A percentile compares a stretch with the other conserved stretches of the same genome.
phyloP scores from a whole-genome alignment of 2,113 vertebrate genomes.

The Platichthys stellatus region DNA sequence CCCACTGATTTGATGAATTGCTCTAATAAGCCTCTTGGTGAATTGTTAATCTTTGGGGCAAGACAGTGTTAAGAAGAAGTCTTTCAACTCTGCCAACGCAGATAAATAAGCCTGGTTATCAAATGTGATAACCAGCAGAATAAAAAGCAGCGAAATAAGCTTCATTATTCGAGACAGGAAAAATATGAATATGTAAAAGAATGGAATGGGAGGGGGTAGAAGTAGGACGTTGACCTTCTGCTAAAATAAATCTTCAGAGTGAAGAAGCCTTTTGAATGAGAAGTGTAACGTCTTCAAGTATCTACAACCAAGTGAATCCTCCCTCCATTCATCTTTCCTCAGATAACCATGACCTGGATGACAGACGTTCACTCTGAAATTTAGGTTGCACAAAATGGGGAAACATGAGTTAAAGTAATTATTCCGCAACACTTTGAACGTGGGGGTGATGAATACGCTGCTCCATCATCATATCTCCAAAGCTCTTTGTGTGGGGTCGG shows the following conservation, averaged over 20 bases:
- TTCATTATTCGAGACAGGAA: constrained; percentile 2
- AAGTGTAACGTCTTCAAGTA: not conserved
- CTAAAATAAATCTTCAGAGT: not conserved
- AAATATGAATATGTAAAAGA: not conserved
- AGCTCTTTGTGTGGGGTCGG: no score
- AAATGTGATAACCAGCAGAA: constrained; percentile 39
- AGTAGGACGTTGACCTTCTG: not conserved
- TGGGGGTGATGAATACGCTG: not conserved
- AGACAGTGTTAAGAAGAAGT: constrained; percentile 56
- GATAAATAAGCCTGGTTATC: constrained; percentile 55
- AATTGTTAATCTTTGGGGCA: constrained; percentile 70
- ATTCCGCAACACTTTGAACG: not conserved
- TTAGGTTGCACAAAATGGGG: not conserved
- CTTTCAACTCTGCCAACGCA: constrained; percentile 48
- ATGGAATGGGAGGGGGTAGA: not conserved
- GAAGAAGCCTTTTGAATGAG: not conserved
- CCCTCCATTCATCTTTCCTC: not conserved
- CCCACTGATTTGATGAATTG: constrained; percentile 78
- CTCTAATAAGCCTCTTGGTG: constrained; percentile 73
- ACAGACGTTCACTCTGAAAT: not conserved
- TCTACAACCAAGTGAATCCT: not conserved
- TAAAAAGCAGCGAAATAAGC: constrained; percentile 13
- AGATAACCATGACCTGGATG: not conserved
- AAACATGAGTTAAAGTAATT: not conserved
- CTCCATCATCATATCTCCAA: not conserved